Evolutionary conservation across 2,113 vertebrate species (phyloP).

Genomic region (Microcebus jonahi): DNA sequence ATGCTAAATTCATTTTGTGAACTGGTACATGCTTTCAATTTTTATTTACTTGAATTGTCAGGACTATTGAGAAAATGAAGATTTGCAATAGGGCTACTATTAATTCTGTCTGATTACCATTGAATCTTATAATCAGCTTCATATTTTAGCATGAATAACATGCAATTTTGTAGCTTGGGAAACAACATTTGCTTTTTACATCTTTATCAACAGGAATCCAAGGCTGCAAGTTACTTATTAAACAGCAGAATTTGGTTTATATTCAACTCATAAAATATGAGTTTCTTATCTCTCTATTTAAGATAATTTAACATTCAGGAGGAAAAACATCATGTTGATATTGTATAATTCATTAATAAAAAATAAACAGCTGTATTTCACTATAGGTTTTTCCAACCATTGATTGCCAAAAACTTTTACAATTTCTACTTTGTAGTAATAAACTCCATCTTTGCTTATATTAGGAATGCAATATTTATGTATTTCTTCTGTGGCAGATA

Average conservation of each 20-base stretch:
- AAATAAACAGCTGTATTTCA: conserved; percentile 50
- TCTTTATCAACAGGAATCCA: conserved; percentile 80
- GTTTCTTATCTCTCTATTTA: conserved; percentile 66
- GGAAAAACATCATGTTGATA: conserved; percentile 44
- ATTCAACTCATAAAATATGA: conserved; percentile 76
- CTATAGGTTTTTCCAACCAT: not conserved
- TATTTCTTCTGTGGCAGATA: conserved; percentile 69
- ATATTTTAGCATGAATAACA: conserved; percentile 84
- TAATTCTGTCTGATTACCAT: conserved; percentile 86
- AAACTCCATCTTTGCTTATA: not conserved
- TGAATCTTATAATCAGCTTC: conserved; percentile 85
- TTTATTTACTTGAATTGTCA: conserved; percentile 77
- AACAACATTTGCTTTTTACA: conserved; percentile 81
- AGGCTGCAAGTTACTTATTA: conserved; percentile 82
- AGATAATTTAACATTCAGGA: conserved; percentile 76
- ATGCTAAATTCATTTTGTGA: conserved; percentile 75
- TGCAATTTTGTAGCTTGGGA: conserved; percentile 79
- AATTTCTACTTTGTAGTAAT: conserved; percentile 37
- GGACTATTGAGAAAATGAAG: conserved; percentile 80
- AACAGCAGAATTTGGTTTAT: conserved; percentile 81
- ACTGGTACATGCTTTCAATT: conserved; percentile 51
- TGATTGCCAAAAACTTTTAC: not conserved
- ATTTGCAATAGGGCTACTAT: conserved; percentile 82
- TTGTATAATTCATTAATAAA: conserved; percentile 60
- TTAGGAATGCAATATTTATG: conserved; percentile 61